Conservation (phyloP, 64 coral and sea anemone species). For the Montipora cactus region DNA sequence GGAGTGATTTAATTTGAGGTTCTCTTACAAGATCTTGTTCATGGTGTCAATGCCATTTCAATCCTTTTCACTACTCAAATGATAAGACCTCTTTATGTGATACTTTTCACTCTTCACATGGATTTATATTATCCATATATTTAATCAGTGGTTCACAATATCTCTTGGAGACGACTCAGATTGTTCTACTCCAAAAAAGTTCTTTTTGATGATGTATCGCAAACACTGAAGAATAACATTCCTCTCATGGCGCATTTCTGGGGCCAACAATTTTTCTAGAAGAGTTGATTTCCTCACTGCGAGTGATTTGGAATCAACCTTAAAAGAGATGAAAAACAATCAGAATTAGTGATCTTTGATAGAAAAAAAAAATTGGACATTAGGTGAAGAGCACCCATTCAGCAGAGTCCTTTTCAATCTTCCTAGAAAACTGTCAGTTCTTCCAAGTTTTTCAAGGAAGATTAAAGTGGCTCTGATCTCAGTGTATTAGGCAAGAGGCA, state of each 20-base stretch:
- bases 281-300: conserved; percentile 82
- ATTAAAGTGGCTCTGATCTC: no score
- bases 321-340: conserved; percentile 24
- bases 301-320: conserved; percentile 17
- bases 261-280: conserved; percentile 90
- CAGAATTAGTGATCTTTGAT: background rate
- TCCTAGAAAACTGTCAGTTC: no score
- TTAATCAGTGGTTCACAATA: background rate
- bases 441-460: no score
- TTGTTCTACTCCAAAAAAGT: conserved; percentile 72
- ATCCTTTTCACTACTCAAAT: no score
- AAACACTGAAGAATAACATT: conserved; percentile 91
- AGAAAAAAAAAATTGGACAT: background rate
- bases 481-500: no score
- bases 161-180: background rate
- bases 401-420: no score
- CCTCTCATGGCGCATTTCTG: conserved; percentile 93
- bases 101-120: no score
- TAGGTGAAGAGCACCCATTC: background rate
- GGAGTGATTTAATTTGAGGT: no score
- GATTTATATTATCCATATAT: background rate
- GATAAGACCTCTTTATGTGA: background rate
- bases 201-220: conserved; percentile 81
- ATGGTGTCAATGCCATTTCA: no score
- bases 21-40: no score